phyloP scores from a whole-genome alignment of 2,797 vertebrate genomes.

The Sebastes kiyomatsui region DNA sequence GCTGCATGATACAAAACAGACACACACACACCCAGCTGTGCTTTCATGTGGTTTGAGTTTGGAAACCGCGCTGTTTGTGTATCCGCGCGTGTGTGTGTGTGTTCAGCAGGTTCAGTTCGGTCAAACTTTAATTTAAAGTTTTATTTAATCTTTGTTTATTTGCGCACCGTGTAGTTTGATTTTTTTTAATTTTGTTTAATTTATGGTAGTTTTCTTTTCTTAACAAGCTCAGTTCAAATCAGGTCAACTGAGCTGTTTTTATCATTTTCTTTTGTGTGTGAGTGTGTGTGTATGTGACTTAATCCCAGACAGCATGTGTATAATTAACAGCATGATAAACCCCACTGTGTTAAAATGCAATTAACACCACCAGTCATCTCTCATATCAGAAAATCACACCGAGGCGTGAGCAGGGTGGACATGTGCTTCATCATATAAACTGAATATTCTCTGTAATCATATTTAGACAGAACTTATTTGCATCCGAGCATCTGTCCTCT shows the following conservation, averaged over 20 bases:
- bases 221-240: conserved; percentile 17
- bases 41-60: conserved; percentile 57
- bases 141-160: background rate
- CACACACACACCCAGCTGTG: conserved; percentile 47
- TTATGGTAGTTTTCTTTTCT: background rate
- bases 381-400: conserved; percentile 57
- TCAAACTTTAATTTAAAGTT: background rate
- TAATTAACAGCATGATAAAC: conserved; percentile 56
- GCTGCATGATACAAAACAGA: conserved; percentile 60
- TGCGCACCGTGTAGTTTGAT: background rate
- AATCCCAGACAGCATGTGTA: conserved; percentile 25
- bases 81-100: background rate
- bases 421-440: conserved; percentile 54
- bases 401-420: conserved; percentile 41
- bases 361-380: conserved; percentile 57
- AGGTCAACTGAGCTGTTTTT: conserved; percentile 1
- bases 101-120: conserved; percentile 7
- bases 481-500: conserved; percentile 41
- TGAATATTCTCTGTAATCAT: conserved; percentile 55
- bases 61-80: conserved; percentile 1
- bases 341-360: conserved; percentile 60
- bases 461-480: conserved; percentile 50
- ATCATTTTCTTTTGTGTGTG: conserved; percentile 5
- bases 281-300: background rate
- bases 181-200: background rate